Conservation (phyloP, 35 echinoderm and acorn worm species). For the Patiria miniata region DNA sequence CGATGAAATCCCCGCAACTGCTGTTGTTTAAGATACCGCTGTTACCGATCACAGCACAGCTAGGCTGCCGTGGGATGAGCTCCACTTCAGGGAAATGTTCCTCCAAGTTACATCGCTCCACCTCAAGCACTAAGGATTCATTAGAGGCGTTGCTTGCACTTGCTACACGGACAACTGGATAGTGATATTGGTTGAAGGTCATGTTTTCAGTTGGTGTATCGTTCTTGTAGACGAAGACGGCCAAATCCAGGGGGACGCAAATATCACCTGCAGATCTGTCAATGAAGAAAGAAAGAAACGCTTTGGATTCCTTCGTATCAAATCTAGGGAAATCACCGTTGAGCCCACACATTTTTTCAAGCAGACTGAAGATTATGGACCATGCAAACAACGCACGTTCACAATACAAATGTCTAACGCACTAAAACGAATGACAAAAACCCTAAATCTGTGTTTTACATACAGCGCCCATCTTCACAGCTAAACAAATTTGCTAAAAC, state of each 20-base stretch:
- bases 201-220: not conserved
- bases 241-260: not conserved
- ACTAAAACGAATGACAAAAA: too few relatives aligned
- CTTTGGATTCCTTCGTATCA: too few relatives aligned
- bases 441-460: too few relatives aligned
- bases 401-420: too few relatives aligned
- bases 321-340: too few relatives aligned
- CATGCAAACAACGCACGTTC: too few relatives aligned
- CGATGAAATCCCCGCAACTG: conserved; percentile 36
- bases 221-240: not conserved
- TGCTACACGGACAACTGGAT: not conserved
- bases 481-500: too few relatives aligned
- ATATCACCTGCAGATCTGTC: not conserved
- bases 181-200: not conserved
- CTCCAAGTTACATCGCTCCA: not conserved
- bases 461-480: too few relatives aligned
- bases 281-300: too few relatives aligned
- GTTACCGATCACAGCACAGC: conserved; percentile 46
- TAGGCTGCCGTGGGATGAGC: not conserved
- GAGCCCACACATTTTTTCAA: too few relatives aligned
- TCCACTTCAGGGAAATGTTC: not conserved
- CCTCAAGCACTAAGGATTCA: not conserved
- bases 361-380: too few relatives aligned
- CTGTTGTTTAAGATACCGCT: conserved; percentile 50
- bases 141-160: not conserved